Evolutionary conservation across 2,888 invertebrate species (phyloP), one percentile per base, ranked within the genome.

Genomic region (Linhomoeus sp.): DNA sequence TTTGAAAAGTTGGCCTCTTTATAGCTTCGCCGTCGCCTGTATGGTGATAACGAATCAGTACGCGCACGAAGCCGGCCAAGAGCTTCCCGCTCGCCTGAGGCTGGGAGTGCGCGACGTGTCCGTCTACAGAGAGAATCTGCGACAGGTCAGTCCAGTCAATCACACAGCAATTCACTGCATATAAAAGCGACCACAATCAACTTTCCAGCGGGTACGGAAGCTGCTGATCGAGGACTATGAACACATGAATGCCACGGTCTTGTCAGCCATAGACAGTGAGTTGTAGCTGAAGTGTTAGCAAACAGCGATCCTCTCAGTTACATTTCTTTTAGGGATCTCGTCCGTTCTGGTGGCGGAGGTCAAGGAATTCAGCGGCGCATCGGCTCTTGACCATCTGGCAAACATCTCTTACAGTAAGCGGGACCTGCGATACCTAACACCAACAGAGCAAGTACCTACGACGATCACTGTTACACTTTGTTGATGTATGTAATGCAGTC

Each of bases 41-140:
- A 24, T 44, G 9, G 43, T 35, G 37, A 48, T 49, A 19, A 35
- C 43, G 33, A 49, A 49, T 35, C 36, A 48, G 33, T 45, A 45
- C 45, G 38, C 37, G 23, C 50, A 49, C 40, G 42, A 43, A 3
- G 45, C 47, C 9, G 42, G 39, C 5, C 5, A 33, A 15, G 33
- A 33, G n/a, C 26, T 48, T 39, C 50, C 47, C 3, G 20, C n/a
- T 14, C 14, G 37, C 1, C 12, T 20, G 2, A 23, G n/a, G 33
- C 24, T 20, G 2, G 19, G 19, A 19, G 15, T 42, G 12, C 17
- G 24, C 35, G 47, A 44, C 25, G 12, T 45, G 23, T 24, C 39
- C 3, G 9, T 23, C 33, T 49, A 45, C 25, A 44, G 43, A 20
- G 43, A 38, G 7, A 44, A 45, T 2, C 7, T 29, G 7, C 5